Base-by-base conservation (phyloP, 2,113 vertebrate species). In the Sakesphorus luctuosus region DNA sequence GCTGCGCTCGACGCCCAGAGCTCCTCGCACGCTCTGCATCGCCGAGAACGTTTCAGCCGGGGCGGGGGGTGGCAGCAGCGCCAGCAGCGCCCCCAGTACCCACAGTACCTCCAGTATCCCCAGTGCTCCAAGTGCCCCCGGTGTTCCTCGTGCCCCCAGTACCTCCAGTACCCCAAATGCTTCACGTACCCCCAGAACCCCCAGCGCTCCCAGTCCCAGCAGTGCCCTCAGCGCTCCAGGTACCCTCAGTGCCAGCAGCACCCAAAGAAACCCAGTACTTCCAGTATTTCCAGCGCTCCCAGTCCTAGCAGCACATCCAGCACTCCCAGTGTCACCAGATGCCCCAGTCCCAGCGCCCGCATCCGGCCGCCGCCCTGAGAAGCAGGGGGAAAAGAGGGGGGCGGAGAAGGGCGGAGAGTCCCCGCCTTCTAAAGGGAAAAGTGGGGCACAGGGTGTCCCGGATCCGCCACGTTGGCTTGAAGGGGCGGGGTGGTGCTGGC, bases 381-480 rank as follows among this genome's bases (percentile, higher is more conserved):
- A 53, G 74, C 53, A 18, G 55, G 40, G 47, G 56, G 38, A 43
- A 56, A 28, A 21, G 33, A 24, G 56, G 43, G n/a, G 73, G 44
- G 29, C 50, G 23, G 36, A 16, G 65, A 43, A 36, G 74, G 74
- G 61, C 43, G 67, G 76, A 43, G 72, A 71, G 46, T 65, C 78
- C 18, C 71, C 90, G 65, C 90, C 84, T 76, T 76, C 28, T 43
- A 46, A 24, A 83, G 56, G 65, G 21, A 44, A 65, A 86, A 50
- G 49, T n/a, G 20, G 56, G 65, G 18, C 36, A 72, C 62, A 49
- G 43, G 71, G 56, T n/a, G 79, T 53, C 63, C 63, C 40, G 53
- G 76, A 31, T 23, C 65, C 83, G 92, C 92, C 87, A 94, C 87
- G 92, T 83, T 90, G 87, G 92, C 92, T 46, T 28, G 20, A 15